These are phyloP conservation scores for Hirtodrosophila alboralis DNA, from an alignment of 2,888 invertebrate genomes.

Conservation along the genomic window DNA sequence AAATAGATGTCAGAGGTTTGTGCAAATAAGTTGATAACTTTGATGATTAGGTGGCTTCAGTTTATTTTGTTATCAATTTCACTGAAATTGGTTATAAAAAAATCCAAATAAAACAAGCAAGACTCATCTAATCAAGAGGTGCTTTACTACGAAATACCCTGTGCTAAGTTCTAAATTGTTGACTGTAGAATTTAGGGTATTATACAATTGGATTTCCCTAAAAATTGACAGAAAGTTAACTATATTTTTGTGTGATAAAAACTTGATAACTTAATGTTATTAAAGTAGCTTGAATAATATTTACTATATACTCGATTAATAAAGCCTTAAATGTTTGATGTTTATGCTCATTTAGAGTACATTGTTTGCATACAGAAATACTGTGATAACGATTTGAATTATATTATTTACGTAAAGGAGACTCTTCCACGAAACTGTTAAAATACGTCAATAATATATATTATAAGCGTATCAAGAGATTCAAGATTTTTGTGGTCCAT, in stretches of 20 bases:
- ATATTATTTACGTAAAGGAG: slow-evolving; percentile 23
- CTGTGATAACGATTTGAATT: neutral
- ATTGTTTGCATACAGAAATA: slow-evolving; percentile 7
- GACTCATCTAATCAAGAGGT: slow-evolving; percentile 1
- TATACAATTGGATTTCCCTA: no score
- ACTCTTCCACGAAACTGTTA: slow-evolving; percentile 28
- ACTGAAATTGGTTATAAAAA: slow-evolving; percentile 15
- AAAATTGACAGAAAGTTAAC: no score
- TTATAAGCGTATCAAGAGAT: slow-evolving; percentile 12
- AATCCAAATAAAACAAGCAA: slow-evolving; percentile 1
- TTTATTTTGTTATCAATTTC: slow-evolving; percentile 38
- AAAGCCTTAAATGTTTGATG: neutral
- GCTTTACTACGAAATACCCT: neutral
- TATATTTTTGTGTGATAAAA: no score
- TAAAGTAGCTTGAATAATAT: no score
- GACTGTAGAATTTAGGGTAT: no score
- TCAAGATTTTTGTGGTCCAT: slow-evolving; percentile 27
- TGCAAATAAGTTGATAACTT: slow-evolving; percentile 26
- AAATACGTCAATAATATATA: slow-evolving; percentile 31
- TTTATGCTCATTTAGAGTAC: neutral
- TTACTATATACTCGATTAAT: no score
- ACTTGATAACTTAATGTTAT: no score
- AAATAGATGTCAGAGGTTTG: slow-evolving; percentile 15
- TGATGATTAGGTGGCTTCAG: neutral
- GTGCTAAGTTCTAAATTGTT: no score